These are phyloP conservation scores for Ditylenchus weischeri DNA, from an alignment of 2,888 invertebrate genomes.

Conservation along the genomic window DNA sequence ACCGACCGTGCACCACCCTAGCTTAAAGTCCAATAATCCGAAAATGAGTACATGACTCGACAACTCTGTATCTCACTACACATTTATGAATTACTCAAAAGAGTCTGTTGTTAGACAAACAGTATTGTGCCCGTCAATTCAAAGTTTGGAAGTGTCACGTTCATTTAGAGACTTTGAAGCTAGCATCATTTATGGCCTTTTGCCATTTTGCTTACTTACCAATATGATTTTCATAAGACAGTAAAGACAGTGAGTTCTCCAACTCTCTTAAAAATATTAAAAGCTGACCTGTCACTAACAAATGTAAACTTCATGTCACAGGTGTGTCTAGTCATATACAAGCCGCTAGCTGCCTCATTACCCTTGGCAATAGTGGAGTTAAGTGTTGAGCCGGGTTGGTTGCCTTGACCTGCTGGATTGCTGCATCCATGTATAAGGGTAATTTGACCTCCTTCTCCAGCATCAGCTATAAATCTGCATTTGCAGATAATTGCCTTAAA, in stretches of 20 bases:
- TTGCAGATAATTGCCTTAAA: constrained; percentile 28
- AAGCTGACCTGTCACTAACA: constrained; percentile 34
- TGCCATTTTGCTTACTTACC: background rate
- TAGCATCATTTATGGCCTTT: background rate
- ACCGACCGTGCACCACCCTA: no score
- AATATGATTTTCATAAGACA: background rate
- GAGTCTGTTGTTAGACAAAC: no score
- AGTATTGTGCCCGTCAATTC: no score
- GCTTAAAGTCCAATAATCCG: no score
- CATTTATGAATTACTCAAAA: no score
- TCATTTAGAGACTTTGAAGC: no score
- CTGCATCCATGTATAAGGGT: constrained; percentile 45
- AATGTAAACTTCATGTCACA: constrained; percentile 54
- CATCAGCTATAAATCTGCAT: constrained; percentile 9
- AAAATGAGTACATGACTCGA: no score
- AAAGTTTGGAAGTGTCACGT: no score
- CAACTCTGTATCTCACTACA: no score
- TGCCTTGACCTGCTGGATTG: constrained; percentile 52
- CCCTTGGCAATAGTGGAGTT: constrained; percentile 19
- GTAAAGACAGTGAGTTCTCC: no score
- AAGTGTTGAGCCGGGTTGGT: constrained; percentile 19
- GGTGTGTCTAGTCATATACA: constrained; percentile 54
- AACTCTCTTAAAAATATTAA: background rate
- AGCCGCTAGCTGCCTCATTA: constrained; percentile 46
- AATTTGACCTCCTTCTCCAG: constrained; percentile 33